Base-by-base conservation (phyloP, 2,113 vertebrate genomes). In the Cynocephalus volans region DNA sequence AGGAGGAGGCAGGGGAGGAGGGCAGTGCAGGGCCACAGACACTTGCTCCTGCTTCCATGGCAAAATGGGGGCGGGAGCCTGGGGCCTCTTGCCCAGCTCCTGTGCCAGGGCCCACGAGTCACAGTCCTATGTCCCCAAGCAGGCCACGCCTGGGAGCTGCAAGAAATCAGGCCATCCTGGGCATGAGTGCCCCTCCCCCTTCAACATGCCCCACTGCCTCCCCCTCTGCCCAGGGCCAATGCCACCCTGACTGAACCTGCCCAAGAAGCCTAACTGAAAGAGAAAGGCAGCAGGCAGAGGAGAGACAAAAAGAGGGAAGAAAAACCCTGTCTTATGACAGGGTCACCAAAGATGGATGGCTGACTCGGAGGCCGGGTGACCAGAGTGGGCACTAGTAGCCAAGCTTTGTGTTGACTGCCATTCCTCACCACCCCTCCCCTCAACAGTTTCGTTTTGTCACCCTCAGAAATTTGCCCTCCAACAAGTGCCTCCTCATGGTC, bases 1-100 rank as follows among this genome's bases (percentile, higher is more conserved):
- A 4, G 45, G 41, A 11, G 70, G 50, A 4, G 62, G 13, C 4
- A n/a, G 21, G 19, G 70, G 75, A 24, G 11, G 18, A 36, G 36
- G 70, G 83, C 50, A 8, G 21, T 45, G 26, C 58, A 50, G 41
- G 58, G 65, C 58, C 33, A 50, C 5, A 52, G 87, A 72, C 93
- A 88, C 62, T 97, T 36, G 91, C 81, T 91, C 81, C 36, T 13
- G 67, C 95, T 90, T 85, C 93, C 88, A 65, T 64, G 88, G 93
- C 75, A 96, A 96, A 91, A 19, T 6, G 52, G 83, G 62, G 45
- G 33, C 15, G 52, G 64, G 80, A 31, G 56, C 41, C 41, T 82
- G 52, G 17, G 52, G 41, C 60, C 33, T 65, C 56, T 60, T 73
- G 72, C 89, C 89, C 89, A 65, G 56, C 0, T 2, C 67, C 36